These are phyloP conservation scores for Trematomus bernacchii DNA, from an alignment of 2,797 vertebrate species.

Conservation along the genomic window DNA sequence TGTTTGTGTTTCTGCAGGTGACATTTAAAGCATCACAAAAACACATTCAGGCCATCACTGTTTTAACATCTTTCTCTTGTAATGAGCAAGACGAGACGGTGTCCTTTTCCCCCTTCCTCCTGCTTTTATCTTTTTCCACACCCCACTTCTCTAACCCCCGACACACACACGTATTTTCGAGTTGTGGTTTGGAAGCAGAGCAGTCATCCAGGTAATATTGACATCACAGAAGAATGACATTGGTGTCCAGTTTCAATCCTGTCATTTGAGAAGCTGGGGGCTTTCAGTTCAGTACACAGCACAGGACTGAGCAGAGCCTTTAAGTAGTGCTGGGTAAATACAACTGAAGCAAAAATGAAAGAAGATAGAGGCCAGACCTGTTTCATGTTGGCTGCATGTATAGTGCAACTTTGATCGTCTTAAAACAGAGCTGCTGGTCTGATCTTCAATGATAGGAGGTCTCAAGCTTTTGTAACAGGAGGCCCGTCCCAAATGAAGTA, in stretches of 20 bases:
- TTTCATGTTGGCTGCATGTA: slow-evolving; percentile 19
- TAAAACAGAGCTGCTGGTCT: slow-evolving; percentile 20
- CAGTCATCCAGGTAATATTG: slow-evolving; percentile 54
- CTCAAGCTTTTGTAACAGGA: too few relatives aligned
- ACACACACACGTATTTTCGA: slow-evolving; percentile 4
- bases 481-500: too few relatives aligned
- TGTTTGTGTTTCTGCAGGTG: slow-evolving; percentile 41
- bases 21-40: slow-evolving; percentile 22
- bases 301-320: slow-evolving; percentile 23
- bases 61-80: slow-evolving; percentile 25
- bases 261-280: slow-evolving; percentile 27
- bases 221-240: slow-evolving; percentile 49
- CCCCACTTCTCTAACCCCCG: neutral
- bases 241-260: slow-evolving; percentile 37
- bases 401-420: slow-evolving; percentile 9
- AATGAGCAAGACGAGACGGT: slow-evolving; percentile 8
- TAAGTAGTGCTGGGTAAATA: slow-evolving; percentile 22
- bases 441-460: slow-evolving; percentile 23
- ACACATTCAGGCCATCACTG: slow-evolving; percentile 18
- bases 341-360: slow-evolving; percentile 19
- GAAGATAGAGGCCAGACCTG: neutral
- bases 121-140: slow-evolving; percentile 9
- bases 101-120: slow-evolving; percentile 5
- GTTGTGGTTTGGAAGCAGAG: slow-evolving; percentile 34
- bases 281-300: slow-evolving; percentile 30